Base-by-base conservation (phyloP, 2,888 invertebrate species). In the Globia sparganii region DNA sequence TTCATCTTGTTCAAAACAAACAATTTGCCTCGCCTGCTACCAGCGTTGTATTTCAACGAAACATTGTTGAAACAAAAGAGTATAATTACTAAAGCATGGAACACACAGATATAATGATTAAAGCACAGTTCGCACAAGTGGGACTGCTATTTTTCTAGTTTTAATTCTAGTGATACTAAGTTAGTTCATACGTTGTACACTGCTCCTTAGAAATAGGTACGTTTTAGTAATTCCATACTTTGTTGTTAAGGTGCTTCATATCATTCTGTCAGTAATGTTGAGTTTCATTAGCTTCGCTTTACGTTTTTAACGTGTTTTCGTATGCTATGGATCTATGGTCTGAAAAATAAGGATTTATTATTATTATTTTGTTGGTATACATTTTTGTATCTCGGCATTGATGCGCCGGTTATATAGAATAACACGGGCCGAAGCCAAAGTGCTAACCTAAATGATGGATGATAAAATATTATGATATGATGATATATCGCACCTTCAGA, bases 21-120 rank as follows among this genome's bases (percentile, higher is more conserved):
- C 18, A 56, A 37, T 43, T 43, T 37, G 6, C 21, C 25, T 46
- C 28, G 53, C 53, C 53, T 53, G 53, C n/a, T n/a, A 56, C 25
- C 34, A 28, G 25, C 9, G 4, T 67, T 59, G 31, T 40, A 1
- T 67, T 46, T 68, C 15, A 49, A 59, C 59, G 28, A 53, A 40
- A 31, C 46, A 40, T 58, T 40, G 40, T 25, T 53, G 53, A 28
- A 31, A 78, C 34, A 53, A 77, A 53, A 67, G 28, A 25, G 37
- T 18, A 15, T n/a, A 46, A 59, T 59, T 62, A 46, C 25, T 31
- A 67, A 67, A 77, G 21, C 13, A 43, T 34, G 21, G 2, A 13
- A 56, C 77, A 64, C 43, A 66, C 18, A 31, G 18, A 34, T 46
- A 76, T 46, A 21, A 34, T 77, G 21, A 75, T 34, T 53, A 77